A percentile compares a stretch with the other conserved stretches of the same genome.
Evolutionary conservation across 1,140 invertebrate genomes (phyloP).

Genomic region (Bemisia tabaci): DNA sequence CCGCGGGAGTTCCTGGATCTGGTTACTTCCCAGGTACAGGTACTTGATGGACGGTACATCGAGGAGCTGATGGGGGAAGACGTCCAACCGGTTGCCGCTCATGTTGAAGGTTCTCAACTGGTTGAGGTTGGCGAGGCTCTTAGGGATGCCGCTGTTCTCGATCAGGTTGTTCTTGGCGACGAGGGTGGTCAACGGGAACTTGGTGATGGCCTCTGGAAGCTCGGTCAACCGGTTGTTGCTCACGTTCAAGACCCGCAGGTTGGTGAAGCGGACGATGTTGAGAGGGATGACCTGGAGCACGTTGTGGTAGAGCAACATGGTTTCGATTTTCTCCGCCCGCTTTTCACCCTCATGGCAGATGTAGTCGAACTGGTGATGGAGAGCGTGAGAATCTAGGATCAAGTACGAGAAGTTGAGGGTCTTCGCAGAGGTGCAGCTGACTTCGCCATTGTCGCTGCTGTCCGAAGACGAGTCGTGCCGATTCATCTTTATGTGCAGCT

Average conservation of each 20-base stretch:
- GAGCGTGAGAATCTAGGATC: conserved; percentile 39
- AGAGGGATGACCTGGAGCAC: conserved; percentile 38
- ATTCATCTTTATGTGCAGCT: not conserved
- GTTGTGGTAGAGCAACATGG: conserved; percentile 55
- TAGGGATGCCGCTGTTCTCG: conserved; percentile 66
- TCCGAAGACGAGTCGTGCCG: conserved; percentile 39
- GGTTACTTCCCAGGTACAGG: conserved; percentile 81
- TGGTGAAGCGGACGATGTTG: conserved; percentile 44
- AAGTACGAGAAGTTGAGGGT: conserved; percentile 55
- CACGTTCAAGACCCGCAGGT: conserved; percentile 63
- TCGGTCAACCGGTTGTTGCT: conserved; percentile 69
- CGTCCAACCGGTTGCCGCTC: conserved; percentile 73
- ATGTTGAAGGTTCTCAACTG: conserved; percentile 73
- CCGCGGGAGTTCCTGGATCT: conserved; percentile 62
- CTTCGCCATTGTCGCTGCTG: conserved; percentile 58
- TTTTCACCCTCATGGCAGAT: conserved; percentile 34
- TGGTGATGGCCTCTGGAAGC: conserved; percentile 57
- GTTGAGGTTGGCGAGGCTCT: conserved; percentile 49
- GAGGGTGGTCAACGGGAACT: conserved; percentile 58
- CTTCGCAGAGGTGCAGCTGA: conserved; percentile 34
- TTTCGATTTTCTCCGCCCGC: conserved; percentile 47
- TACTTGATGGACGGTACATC: conserved; percentile 61
- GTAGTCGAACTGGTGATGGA: conserved; percentile 41
- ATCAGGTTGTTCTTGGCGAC: conserved; percentile 80
- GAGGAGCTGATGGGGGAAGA: conserved; percentile 75